phyloP scores from a whole-genome alignment of 2,113 vertebrate species.

The Pomatostomus ruficeps region DNA sequence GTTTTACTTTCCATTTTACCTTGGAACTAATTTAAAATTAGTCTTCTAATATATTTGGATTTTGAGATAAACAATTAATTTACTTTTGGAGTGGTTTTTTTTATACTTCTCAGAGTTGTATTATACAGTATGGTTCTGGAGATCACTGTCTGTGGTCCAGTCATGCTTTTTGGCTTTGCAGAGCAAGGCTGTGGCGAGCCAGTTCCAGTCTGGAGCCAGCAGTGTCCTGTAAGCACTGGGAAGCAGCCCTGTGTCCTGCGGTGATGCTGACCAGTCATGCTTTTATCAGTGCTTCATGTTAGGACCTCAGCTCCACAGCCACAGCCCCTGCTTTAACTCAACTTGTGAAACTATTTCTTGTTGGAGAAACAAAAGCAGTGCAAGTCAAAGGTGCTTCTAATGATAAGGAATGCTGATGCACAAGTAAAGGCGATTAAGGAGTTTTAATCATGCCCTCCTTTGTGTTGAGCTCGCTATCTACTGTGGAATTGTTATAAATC shows the following conservation, averaged over 20 bases:
- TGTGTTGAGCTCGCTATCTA: neutral
- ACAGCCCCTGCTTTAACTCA: neutral
- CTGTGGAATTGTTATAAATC: neutral
- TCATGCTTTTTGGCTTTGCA: neutral
- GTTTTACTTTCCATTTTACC: neutral
- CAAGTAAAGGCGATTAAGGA: neutral
- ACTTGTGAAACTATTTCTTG: neutral
- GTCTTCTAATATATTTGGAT: fast-evolving
- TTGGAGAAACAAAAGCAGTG: neutral
- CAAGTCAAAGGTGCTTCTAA: neutral
- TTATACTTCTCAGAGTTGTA: neutral
- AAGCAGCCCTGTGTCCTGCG: neutral
- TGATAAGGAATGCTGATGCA: neutral
- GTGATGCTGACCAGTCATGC: fast-evolving
- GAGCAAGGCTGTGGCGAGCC: neutral
- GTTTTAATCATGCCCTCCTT: neutral
- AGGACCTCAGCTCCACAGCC: neutral
- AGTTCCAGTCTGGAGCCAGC: neutral
- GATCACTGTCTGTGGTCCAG: neutral
- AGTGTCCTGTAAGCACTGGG: neutral
- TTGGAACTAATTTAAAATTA: neutral
- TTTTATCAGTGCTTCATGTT: fast-evolving
- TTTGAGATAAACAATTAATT: neutral
- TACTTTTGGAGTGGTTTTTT: fast-evolving
- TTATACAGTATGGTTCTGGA: neutral